phyloP scores from a whole-genome alignment of 2,888 invertebrate genomes.

The Cerceris rybyensis region DNA sequence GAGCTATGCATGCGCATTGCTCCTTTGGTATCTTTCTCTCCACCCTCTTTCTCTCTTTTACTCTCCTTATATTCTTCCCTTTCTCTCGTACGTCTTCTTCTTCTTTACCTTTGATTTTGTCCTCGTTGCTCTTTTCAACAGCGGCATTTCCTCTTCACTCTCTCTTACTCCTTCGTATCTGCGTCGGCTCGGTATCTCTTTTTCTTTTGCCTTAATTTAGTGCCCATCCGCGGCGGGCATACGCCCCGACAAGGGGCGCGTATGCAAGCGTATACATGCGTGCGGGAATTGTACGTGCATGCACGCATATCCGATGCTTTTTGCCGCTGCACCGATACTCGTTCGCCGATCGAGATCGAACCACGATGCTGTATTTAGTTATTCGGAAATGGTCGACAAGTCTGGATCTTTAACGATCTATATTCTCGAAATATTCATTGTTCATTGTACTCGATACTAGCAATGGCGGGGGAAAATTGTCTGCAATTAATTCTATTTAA shows the following conservation, averaged over 20 bases:
- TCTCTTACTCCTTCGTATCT: constrained; percentile 39
- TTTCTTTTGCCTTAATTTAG: constrained; percentile 78
- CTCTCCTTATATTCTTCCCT: constrained; percentile 17
- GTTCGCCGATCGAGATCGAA: constrained; percentile 41
- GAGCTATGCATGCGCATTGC: constrained; percentile 78
- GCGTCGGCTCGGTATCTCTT: constrained; percentile 65
- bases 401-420: neutral
- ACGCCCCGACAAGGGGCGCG: constrained; percentile 61
- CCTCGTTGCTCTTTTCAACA: constrained; percentile 8
- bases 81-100: constrained; percentile 14
- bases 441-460: no score
- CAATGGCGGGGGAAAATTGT: no score
- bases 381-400: constrained; percentile 49
- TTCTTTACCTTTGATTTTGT: constrained; percentile 1
- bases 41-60: constrained; percentile 20
- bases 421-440: no score
- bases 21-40: constrained; percentile 48
- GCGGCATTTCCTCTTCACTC: constrained; percentile 14
- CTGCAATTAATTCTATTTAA: no score
- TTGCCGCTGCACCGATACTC: constrained; percentile 35
- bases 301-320: constrained; percentile 54
- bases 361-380: constrained; percentile 45
- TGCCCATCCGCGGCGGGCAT: constrained; percentile 67
- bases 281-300: constrained; percentile 46
- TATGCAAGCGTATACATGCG: constrained; percentile 58